These are phyloP conservation scores for Orthosia gothica DNA, from an alignment of 2,888 invertebrate species.

Conservation along the genomic window DNA sequence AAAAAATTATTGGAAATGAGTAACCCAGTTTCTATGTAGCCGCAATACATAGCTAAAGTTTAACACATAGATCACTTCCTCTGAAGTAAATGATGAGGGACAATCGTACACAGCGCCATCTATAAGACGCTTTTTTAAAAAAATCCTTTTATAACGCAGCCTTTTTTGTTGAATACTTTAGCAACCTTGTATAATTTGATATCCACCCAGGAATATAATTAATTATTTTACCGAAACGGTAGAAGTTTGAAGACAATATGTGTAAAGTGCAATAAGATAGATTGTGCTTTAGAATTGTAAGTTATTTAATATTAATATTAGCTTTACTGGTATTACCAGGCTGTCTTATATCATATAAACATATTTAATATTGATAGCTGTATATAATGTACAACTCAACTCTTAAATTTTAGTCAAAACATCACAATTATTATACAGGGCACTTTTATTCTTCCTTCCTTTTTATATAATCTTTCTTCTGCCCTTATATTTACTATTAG, in stretches of 20 bases:
- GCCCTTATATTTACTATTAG: constrained; percentile 38
- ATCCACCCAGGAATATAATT: constrained; percentile 51
- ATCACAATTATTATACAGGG: constrained; percentile 64
- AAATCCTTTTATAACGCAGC: constrained; percentile 62
- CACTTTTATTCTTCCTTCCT: constrained; percentile 26
- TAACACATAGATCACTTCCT: neutral
- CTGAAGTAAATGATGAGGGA: neutral
- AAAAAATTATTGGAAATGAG: neutral
- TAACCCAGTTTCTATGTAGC: neutral
- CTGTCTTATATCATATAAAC: constrained; percentile 67
- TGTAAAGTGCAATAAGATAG: constrained; percentile 81
- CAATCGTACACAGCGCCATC: constrained; percentile 14
- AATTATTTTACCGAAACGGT: constrained; percentile 62
- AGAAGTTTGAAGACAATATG: constrained; percentile 78
- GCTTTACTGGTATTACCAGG: constrained; percentile 73
- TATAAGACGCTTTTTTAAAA: neutral
- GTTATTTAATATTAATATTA: constrained; percentile 66
- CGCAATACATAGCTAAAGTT: neutral
- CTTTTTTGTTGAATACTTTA: constrained; percentile 62
- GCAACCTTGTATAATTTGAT: constrained; percentile 38
- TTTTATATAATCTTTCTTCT: constrained; percentile 20
- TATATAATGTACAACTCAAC: constrained; percentile 58
- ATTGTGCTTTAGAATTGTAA: constrained; percentile 79
- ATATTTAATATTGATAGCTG: constrained; percentile 63
- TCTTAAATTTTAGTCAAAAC: constrained; percentile 57